Conservation (phyloP, 1,140 invertebrate species). For the Eciton burchellii region DNA sequence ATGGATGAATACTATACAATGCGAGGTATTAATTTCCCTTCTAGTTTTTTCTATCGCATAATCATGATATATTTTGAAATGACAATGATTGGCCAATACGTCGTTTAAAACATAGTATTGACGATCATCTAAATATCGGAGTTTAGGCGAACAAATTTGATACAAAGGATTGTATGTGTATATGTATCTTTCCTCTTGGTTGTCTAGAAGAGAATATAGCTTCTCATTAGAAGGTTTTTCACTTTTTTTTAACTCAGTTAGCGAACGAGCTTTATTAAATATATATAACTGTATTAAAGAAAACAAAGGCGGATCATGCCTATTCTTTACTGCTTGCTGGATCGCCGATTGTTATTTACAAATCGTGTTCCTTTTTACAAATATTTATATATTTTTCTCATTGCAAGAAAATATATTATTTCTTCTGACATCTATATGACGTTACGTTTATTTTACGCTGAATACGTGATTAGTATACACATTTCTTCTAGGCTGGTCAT, state of each 20-base stretch:
- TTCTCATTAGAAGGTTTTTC: neutral
- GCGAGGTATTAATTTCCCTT: constrained; percentile 58
- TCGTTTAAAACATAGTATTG: constrained; percentile 40
- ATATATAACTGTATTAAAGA: constrained; percentile 45
- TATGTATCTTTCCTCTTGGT: neutral
- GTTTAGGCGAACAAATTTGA: constrained; percentile 49
- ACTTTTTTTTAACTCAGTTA: constrained; percentile 34
- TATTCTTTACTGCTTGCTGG: constrained; percentile 24
- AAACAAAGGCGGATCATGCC: constrained; percentile 26
- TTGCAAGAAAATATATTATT: constrained; percentile 54
- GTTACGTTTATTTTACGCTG: constrained; percentile 11
- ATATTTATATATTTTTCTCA: constrained; percentile 14
- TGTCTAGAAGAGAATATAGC: constrained; percentile 51
- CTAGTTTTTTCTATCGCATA: constrained; percentile 44
- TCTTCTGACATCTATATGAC: constrained; percentile 36
- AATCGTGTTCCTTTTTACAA: constrained; percentile 39
- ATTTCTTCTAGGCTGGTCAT: constrained; percentile 21
- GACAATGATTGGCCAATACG: constrained; percentile 56
- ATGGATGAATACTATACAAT: constrained; percentile 71
- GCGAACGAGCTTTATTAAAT: constrained; percentile 23
- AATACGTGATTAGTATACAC: constrained; percentile 20
- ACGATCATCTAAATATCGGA: constrained; percentile 58
- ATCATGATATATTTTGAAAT: constrained; percentile 44
- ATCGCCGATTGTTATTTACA: constrained; percentile 38
- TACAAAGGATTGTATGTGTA: constrained; percentile 5